These are phyloP conservation scores for Lepeophtheirus salmonis DNA, from an alignment of 1,140 invertebrate genomes.

Conservation along the genomic window DNA sequence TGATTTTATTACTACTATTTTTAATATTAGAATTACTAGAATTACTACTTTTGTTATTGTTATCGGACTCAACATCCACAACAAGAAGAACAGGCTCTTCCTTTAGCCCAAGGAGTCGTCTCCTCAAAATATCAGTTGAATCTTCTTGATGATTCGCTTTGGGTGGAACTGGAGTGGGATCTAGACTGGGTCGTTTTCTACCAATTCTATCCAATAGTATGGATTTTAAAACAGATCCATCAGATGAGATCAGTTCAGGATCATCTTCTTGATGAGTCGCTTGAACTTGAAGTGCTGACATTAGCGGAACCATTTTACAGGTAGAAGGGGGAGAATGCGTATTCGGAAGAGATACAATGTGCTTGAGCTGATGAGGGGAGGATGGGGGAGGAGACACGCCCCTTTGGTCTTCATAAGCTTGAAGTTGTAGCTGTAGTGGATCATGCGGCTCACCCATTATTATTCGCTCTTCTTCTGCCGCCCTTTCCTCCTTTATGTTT, in stretches of 20 bases:
- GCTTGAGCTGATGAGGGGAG: no score
- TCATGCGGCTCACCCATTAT: no score
- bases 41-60: conserved; percentile 2
- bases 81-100: not conserved
- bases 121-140: conserved; percentile 3
- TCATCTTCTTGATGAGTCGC: not conserved
- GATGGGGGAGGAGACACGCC: no score
- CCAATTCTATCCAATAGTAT: not conserved
- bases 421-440: no score
- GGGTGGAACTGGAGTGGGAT: not conserved
- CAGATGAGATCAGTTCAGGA: not conserved
- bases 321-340: not conserved
- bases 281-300: not conserved
- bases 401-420: no score
- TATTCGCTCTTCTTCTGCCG: no score
- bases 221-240: not conserved
- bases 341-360: no score
- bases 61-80: not conserved
- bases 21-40: not conserved
- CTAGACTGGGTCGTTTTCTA: not conserved
- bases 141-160: not conserved
- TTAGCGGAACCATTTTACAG: conserved; percentile 1
- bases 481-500: not conserved
- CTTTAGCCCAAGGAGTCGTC: conserved; percentile 1
- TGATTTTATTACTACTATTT: not conserved